Conservation (phyloP, 2,797 vertebrate genomes). For the Darevskia nairensis region DNA sequence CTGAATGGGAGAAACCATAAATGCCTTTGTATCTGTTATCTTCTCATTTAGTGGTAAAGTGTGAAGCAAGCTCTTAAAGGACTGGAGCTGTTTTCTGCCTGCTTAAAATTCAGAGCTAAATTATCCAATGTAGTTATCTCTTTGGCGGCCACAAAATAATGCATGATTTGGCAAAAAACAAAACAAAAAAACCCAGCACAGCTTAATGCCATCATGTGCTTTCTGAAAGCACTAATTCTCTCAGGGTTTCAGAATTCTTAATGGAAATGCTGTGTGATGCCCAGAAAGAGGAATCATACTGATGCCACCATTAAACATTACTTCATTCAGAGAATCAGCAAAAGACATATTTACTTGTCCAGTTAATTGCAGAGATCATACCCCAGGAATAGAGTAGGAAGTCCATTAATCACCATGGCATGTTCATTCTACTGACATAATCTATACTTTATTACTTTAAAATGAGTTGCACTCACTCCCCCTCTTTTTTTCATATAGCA, state of each 20-base stretch:
- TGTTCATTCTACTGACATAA: slow-evolving; percentile 20
- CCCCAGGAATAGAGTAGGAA: neutral
- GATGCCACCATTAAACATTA: neutral
- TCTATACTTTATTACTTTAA: slow-evolving; percentile 28
- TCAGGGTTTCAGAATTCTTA: slow-evolving; percentile 27
- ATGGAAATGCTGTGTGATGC: slow-evolving; percentile 21
- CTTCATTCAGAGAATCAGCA: slow-evolving; percentile 13
- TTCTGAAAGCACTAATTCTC: slow-evolving; percentile 43
- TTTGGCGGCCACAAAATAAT: slow-evolving; percentile 51
- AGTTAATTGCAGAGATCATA: slow-evolving; percentile 32
- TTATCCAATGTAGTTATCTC: slow-evolving; percentile 49
- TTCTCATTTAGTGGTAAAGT: slow-evolving; percentile 53
- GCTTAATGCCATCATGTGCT: slow-evolving; percentile 25
- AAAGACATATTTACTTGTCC: slow-evolving; percentile 14
- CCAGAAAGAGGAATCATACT: slow-evolving; percentile 25
- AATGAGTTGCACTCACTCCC: neutral
- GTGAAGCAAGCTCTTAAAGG: slow-evolving; percentile 49
- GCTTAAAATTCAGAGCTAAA: slow-evolving; percentile 47
- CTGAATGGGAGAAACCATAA: slow-evolving; percentile 45
- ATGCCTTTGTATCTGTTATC: slow-evolving; percentile 51
- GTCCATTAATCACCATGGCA: neutral
- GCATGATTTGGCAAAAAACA: slow-evolving; percentile 49
- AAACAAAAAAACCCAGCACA: neutral
- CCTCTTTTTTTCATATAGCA: neutral
- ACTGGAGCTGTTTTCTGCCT: slow-evolving; percentile 41